Evolutionary conservation across 2,113 vertebrate genomes (phyloP).

Genomic region (Daubentonia madagascariensis): DNA sequence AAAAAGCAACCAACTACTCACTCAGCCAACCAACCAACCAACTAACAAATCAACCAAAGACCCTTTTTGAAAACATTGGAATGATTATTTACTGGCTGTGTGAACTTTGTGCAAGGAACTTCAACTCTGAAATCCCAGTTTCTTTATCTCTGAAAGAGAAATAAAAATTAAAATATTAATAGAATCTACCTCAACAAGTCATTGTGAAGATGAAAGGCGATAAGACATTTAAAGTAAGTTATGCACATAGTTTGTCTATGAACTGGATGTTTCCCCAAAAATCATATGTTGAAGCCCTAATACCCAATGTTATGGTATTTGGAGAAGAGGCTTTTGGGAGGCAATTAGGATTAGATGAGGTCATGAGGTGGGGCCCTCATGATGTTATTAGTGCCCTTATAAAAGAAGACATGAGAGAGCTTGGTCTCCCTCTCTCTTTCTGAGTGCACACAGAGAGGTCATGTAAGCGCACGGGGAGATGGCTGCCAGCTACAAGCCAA

Average conservation of each 20-base stretch:
- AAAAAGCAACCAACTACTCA: not conserved
- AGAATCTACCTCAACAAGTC: not conserved
- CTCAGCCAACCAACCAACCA: not conserved
- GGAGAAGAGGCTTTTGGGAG: not conserved
- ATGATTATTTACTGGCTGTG: not conserved
- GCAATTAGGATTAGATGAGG: not conserved
- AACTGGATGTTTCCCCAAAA: not conserved
- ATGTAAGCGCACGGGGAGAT: not conserved
- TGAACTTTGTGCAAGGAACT: not conserved
- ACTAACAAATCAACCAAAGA: not conserved
- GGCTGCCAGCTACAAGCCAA: not conserved
- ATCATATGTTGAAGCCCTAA: not conserved
- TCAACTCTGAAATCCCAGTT: not conserved
- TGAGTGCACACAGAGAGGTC: too few relatives aligned
- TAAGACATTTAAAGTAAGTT: not conserved
- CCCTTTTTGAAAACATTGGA: not conserved
- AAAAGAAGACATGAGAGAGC: not conserved
- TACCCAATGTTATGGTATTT: not conserved
- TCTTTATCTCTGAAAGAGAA: slow-evolving; percentile 10
- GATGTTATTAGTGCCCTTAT: not conserved
- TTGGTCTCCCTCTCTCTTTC: not conserved
- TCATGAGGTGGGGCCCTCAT: not conserved
- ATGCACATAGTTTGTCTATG: not conserved
- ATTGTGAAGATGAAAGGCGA: not conserved
- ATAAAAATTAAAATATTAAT: not conserved